Conservation (phyloP, 2,888 invertebrate genomes). For the Mythimna vitellina region DNA sequence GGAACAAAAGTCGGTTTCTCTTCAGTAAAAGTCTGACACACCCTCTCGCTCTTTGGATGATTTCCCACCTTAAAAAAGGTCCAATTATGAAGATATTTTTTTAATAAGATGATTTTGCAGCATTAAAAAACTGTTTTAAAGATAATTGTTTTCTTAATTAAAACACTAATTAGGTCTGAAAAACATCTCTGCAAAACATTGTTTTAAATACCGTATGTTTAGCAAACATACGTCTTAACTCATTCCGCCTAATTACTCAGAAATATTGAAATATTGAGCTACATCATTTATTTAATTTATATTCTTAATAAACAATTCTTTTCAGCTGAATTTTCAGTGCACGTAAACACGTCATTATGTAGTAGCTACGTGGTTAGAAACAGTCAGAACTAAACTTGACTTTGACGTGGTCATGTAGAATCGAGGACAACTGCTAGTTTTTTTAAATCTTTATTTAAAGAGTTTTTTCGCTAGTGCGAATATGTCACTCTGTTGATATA, state of each 20-base stretch:
- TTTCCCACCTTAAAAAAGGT: no score
- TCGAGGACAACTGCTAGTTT: neutral
- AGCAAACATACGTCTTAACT: neutral
- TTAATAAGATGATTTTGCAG: no score
- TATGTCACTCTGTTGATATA: no score
- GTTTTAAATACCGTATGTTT: neutral
- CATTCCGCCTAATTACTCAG: neutral
- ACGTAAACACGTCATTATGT: neutral
- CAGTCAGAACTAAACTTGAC: neutral
- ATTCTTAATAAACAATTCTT: neutral
- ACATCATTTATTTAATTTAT: slow-evolving; percentile 3
- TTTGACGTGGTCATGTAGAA: neutral
- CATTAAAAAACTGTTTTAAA: no score
- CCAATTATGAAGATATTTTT: no score
- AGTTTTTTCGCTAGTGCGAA: no score
- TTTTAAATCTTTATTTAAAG: no score
- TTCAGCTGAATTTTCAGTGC: neutral
- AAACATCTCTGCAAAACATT: neutral
- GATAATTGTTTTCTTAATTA: neutral
- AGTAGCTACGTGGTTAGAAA: neutral
- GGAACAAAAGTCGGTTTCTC: no score
- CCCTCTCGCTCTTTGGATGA: no score
- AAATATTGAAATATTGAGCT: neutral
- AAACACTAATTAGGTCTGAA: neutral
- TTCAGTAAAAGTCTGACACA: no score